Base-by-base conservation (phyloP, 1,140 invertebrate species). In the Monomorium pharaonis region DNA sequence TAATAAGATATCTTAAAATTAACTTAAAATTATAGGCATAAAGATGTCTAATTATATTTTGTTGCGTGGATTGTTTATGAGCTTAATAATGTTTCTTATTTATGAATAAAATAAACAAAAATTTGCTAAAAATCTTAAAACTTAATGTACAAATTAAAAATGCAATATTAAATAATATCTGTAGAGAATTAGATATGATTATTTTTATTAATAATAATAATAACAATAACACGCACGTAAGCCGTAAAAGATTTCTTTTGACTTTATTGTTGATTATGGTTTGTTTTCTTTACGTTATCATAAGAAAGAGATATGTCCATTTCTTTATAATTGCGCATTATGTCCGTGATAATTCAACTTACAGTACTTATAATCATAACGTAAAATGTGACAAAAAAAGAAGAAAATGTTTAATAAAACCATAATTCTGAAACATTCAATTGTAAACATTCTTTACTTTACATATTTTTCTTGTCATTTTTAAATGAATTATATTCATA, bases 261-360 rank as follows among this genome's bases (percentile, higher is more conserved):
- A 27, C 10, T 65, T 30, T 1, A 18, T 0, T 30, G 27, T 60
- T 21, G 33, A 65, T 65, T 65, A 33, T 63, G 33, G 18, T 63
- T 65, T 21, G n/a, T 65, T 44, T 63, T 65, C 33, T 65, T 33
- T 63, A 4, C n/a, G 33, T 37, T 65, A 65, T 63, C 60, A 27
- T 16, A 12, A 21, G 33, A 65, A 42, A 65, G 37, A 65, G 33
- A 65, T 42, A 21, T 21, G 3, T 42, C n/a, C n/a, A 65, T 44
- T 65, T 65, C 10, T 65, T 65, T 65, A 65, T 37, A 65, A 65
- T 42, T 21, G 62, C 33, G 12, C 62, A 65, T 65, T 65, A 33
- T 21, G 18, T 65, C 1, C 14, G 62, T 21, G 33, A 65, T 65
- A 65, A 63, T 42, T 9, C n/a, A 63, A 65, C 12, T 65, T 65